Evolutionary conservation across 2,797 vertebrate species (phyloP).

Genomic region (Morus bassanus): DNA sequence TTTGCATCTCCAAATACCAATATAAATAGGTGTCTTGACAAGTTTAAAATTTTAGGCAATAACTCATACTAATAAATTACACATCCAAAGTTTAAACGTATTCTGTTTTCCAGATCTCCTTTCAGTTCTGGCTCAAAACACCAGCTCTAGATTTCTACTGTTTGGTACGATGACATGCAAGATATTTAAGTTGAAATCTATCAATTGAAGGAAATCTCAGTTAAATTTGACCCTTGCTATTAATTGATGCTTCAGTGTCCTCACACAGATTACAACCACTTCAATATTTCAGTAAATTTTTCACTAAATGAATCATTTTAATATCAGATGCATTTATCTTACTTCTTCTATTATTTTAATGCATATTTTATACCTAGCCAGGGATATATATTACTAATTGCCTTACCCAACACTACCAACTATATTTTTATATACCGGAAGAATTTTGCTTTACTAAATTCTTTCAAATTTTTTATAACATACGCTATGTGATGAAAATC

Average conservation of each 20-base stretch:
- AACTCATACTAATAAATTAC: background rate
- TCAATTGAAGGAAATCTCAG: background rate
- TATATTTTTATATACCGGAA: slow-evolving; percentile 44
- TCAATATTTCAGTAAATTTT: background rate
- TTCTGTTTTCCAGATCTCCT: background rate
- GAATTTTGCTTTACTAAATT: slow-evolving; percentile 20
- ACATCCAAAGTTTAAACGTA: background rate
- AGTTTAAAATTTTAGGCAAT: background rate
- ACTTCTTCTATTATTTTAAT: slow-evolving; percentile 50
- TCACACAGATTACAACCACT: background rate
- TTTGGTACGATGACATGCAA: background rate
- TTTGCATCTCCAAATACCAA: background rate
- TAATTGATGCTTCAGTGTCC: background rate
- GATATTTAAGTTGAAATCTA: background rate
- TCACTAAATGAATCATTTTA: slow-evolving; percentile 34
- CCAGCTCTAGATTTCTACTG: background rate
- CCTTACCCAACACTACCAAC: slow-evolving; percentile 33
- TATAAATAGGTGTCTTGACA: background rate
- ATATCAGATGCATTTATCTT: slow-evolving; percentile 13
- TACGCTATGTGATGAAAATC: background rate
- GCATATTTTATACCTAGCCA: slow-evolving; percentile 28
- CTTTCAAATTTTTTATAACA: background rate
- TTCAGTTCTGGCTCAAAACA: background rate
- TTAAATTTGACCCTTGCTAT: background rate
- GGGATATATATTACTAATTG: slow-evolving; percentile 52